Evolutionary conservation across 2,888 invertebrate species (phyloP), one percentile per base, ranked within the genome.

Genomic region (Dione vanillae): DNA sequence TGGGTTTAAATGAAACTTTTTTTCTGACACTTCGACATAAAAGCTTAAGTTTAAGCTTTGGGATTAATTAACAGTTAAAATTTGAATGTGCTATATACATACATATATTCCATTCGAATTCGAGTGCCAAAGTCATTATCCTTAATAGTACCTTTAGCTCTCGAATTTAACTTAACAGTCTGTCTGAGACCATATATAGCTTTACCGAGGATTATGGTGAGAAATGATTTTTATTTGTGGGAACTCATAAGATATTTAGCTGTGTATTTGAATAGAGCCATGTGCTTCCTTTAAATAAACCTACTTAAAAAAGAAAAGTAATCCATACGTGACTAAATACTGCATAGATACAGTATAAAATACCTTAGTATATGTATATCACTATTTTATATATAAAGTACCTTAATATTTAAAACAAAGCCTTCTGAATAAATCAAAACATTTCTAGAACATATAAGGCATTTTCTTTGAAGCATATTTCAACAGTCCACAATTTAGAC

Each of bases 161-260:
- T 27, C 0, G n/a, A 43, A 27, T 35, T 20, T n/a, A n/a, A 35
- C 43, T 61, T 27, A n/a, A 61, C 20, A 27, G 43, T 11, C 61
- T 0, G 45, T 45, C 61, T 61, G 61, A 61, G n/a, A 45, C n/a
- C 45, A 20, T n/a, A n/a, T 45, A 61, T 61, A 61, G n/a, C 7
- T 43, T 27, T 16, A n/a, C 10, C n/a, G 9, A 40, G n/a, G 27
- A n/a, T n/a, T 27, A n/a, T 20, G 11, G 37, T 10, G 0, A 16
- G 10, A 37, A 56, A 16, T n/a, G n/a, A n/a, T n/a, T 27, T 61
- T 27, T 43, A n/a, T 45, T 43, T 6, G 12, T 14, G 12, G n/a
- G 16, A 11, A 12, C 12, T 43, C 1, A 7, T 27, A 1, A 27
- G 27, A 7, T 14, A 12, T 20, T 52, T 51, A 20, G n/a, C 1